Base-by-base conservation (phyloP, 1,140 invertebrate species). In the Tetragnatha versicolor region DNA sequence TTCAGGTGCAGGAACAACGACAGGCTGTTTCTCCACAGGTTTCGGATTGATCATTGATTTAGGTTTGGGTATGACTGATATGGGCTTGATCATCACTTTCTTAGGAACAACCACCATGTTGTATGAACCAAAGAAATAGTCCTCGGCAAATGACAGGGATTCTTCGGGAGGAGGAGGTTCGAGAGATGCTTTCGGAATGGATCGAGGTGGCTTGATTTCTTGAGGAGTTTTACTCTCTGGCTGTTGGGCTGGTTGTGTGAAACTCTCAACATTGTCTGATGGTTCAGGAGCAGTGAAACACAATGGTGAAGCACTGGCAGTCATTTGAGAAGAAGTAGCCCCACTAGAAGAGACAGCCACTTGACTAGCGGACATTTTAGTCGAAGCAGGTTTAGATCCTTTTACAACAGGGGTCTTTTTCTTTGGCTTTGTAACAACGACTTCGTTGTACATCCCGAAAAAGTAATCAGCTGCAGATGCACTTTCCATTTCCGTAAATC, bases 101-200 rank as follows among this genome's bases (percentile, higher is more conserved):
- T 68, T 68, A 2, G 47, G 20, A n/a, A 33, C 51, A 27, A n/a
- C 25, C 17, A 79, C 63, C 37, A 69, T 65, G 69, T 79, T 79
- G 17, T 79, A 79, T 14, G 63, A 79, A 20, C 76, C 76, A 79
- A 79, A 79, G 35, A 79, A 79, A 25, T 79, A 79, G 25, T 79
- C 76, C 60, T 79, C 76, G 20, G 65, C 63, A 60, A 69, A 79
- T 25, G 76, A 51, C 35, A 69, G 25, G 60, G 51, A 63, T 63
- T 76, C 72, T 49, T n/a, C n/a, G n/a, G 42, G 2, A n/a, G n/a
- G n/a, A n/a, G n/a, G n/a, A n/a, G n/a, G n/a, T n/a, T n/a, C n/a
- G n/a, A n/a, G n/a, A n/a, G n/a, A n/a, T n/a, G n/a, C n/a, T 14
- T 73, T 76, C 72, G 9, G 25, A 17, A 22, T 29, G 37, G 27